Base-by-base conservation (phyloP, 2,113 vertebrate species). In the Pipa parva region DNA sequence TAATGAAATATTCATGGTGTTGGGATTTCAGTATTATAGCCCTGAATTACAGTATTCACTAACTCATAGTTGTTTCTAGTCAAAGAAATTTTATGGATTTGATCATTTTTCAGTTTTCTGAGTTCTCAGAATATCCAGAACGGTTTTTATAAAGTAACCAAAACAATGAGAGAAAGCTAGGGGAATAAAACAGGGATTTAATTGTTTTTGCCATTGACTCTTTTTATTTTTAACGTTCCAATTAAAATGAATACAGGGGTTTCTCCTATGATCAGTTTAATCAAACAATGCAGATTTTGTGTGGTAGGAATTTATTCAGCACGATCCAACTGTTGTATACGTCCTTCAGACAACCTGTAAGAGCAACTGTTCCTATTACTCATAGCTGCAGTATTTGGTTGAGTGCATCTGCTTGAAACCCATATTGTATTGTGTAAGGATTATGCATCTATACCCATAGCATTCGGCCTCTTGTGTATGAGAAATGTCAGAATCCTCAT, bases 291-390 rank as follows among this genome's bases (percentile, higher is more conserved):
- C 57, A 70, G 66, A 54, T 70, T 61, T 54, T 70, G 48, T 52
- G 66, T 61, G 58, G 57, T 51, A n/a, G 57, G 26, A 22, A 61
- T 61, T 54, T 70, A 26, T 45, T 31, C 58, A 54, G 48, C 42
- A 54, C 31, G 48, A 4, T 54, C 58, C 58, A 54, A 61, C 60
- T 61, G 66, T 39, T 61, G 33, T 26, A 60, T 52, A 70, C 56
- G 66, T 70, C 66, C 57, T 70, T 70, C 66, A 70, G 25, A 45
- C 48, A 70, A 70, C 66, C 57, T 61, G 58, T 54, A 61, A 59
- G 52, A 70, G 58, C 57, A 61, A 60, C 31, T 70, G 66, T 61
- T 70, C 25, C 13, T 20, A 70, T 70, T 60, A 70, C 25, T 61
- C 66, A 61, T 56, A 68, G 66, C 48, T 52, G 33, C 42, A 52